phyloP scores from a whole-genome alignment of 2,888 invertebrate genomes.

The Acanthococcus lagerstroemiae region DNA sequence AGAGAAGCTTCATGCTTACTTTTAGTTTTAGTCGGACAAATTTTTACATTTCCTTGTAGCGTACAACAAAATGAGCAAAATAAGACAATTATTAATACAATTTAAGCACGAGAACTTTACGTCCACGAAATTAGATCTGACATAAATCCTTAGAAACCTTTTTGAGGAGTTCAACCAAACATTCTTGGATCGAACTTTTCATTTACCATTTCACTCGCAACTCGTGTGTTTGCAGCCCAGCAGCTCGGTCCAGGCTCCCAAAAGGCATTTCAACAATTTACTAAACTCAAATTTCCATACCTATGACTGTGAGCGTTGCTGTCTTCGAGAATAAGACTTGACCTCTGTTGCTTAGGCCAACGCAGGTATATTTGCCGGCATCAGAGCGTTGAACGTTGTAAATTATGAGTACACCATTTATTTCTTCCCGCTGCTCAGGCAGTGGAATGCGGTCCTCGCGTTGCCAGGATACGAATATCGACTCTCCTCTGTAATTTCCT shows the following conservation, averaged over 20 bases:
- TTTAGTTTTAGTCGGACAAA: constrained; percentile 16
- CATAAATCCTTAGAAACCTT: constrained; percentile 3
- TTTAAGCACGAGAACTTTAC: too few species aligned
- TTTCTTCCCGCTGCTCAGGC: constrained; percentile 14
- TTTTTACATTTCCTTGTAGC: constrained; percentile 27
- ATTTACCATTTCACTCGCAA: too few species aligned
- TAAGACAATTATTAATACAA: not conserved
- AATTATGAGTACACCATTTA: constrained; percentile 3
- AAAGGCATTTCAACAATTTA: too few species aligned
- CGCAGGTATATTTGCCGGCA: constrained; percentile 63
- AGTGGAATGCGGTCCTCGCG: constrained; percentile 3
- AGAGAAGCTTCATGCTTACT: constrained; percentile 16
- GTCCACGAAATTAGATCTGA: constrained; percentile 19
- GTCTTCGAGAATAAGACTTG: constrained; percentile 49
- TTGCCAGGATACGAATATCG: too few species aligned
- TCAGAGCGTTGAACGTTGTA: constrained; percentile 42
- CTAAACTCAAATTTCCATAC: constrained; percentile 21
- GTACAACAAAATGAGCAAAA: not conserved
- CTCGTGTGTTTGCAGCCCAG: too few species aligned
- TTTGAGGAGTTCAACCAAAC: too few species aligned
- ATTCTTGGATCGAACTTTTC: too few species aligned
- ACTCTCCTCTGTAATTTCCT: not conserved
- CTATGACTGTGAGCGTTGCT: constrained; percentile 38
- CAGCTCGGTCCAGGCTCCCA: too few species aligned
- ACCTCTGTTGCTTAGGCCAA: constrained; percentile 48